phyloP scores from a whole-genome alignment of 2,113 vertebrate species.

The Laticauda colubrina region DNA sequence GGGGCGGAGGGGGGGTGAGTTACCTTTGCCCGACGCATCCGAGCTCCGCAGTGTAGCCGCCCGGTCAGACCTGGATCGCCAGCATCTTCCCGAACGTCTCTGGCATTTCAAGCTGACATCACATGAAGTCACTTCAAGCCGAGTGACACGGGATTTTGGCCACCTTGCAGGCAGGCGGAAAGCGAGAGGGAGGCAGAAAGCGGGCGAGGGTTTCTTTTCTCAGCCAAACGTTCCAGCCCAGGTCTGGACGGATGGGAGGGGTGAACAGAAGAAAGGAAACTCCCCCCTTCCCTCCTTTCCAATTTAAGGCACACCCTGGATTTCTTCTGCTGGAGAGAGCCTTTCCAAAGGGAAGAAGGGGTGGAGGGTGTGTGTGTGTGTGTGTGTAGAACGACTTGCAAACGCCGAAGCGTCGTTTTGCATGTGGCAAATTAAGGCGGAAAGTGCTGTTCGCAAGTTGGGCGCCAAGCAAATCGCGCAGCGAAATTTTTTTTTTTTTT shows the following conservation, averaged over 20 bases:
- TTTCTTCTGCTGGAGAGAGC: slow-evolving; percentile 53
- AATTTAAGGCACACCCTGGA: slow-evolving; percentile 56
- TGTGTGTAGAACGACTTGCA: slow-evolving; percentile 50
- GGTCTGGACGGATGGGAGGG: slow-evolving; percentile 14
- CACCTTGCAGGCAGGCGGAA: slow-evolving; percentile 47
- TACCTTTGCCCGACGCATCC: slow-evolving; percentile 80
- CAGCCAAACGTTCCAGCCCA: slow-evolving; percentile 11
- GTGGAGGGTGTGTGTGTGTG: not conserved
- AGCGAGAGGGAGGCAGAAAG: slow-evolving; percentile 63
- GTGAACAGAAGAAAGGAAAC: slow-evolving; percentile 59
- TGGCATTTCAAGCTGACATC: slow-evolving; percentile 86
- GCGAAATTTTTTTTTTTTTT: no score
- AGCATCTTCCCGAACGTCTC: slow-evolving; percentile 83
- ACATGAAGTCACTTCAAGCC: slow-evolving; percentile 82
- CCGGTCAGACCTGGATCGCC: slow-evolving; percentile 86
- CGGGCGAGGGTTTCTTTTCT: slow-evolving; percentile 1
- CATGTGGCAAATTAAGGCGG: slow-evolving; percentile 68
- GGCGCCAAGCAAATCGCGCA: slow-evolving; percentile 61
- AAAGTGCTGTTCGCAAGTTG: slow-evolving; percentile 67
- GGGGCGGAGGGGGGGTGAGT: slow-evolving; percentile 52
- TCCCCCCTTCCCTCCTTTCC: slow-evolving; percentile 21
- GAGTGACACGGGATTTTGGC: slow-evolving; percentile 75
- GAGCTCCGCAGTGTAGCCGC: slow-evolving; percentile 74
- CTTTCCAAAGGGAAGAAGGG: slow-evolving; percentile 45
- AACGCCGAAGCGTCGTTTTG: slow-evolving; percentile 65